Evolutionary conservation across 2,113 vertebrate species (phyloP).

Genomic region (Sapayoa aenigma): DNA sequence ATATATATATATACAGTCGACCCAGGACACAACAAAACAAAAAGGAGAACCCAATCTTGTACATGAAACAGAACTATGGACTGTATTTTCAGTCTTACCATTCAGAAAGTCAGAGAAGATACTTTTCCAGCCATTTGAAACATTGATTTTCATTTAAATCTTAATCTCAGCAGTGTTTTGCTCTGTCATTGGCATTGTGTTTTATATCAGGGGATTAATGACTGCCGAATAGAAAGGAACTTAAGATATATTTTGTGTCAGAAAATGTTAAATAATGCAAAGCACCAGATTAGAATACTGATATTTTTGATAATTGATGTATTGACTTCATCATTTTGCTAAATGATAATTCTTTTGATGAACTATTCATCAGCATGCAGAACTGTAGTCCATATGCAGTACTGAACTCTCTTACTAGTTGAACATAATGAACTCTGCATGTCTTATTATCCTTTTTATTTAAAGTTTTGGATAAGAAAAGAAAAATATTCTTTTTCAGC

Average conservation of each 20-base stretch:
- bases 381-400: background rate
- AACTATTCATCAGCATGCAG: background rate
- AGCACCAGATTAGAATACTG: constrained; percentile 26
- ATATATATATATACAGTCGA: too few relatives aligned
- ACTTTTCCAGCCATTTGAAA: background rate
- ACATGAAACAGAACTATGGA: background rate
- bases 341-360: constrained; percentile 8
- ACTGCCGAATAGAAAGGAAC: background rate
- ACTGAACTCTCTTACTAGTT: background rate
- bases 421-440: background rate
- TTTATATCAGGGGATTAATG: constrained; percentile 15
- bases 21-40: too few relatives aligned
- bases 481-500: background rate
- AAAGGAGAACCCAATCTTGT: background rate
- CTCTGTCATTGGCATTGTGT: constrained; percentile 17
- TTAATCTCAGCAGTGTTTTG: constrained; percentile 39
- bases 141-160: constrained; percentile 45
- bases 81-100: background rate
- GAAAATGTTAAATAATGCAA: constrained; percentile 59
- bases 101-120: background rate
- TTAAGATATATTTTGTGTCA: constrained; percentile 54
- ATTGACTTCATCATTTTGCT: background rate
- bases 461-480: background rate
- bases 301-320: constrained; percentile 59
- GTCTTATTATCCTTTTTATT: background rate